Conservation (phyloP, 2,113 vertebrate genomes). For the Osmerus mordax region DNA sequence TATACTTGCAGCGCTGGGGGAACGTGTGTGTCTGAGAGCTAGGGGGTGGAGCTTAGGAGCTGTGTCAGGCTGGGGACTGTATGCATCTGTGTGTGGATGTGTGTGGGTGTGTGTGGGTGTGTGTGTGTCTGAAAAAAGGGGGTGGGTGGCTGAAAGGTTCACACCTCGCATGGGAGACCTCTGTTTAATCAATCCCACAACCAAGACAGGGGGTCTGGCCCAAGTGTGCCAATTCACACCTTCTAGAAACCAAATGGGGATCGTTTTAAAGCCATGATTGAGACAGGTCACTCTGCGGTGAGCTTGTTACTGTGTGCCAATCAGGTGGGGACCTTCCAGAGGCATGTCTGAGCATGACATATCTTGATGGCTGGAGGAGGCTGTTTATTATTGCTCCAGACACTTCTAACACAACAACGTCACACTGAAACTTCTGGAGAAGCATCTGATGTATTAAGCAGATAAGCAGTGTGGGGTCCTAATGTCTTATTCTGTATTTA, state of each 20-base stretch:
- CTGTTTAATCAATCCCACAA: slow-evolving; percentile 65
- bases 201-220: slow-evolving; percentile 45
- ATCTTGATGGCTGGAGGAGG: slow-evolving; percentile 11
- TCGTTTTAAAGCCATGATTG: slow-evolving; percentile 32
- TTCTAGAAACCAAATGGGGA: slow-evolving; percentile 69
- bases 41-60: too few relatives aligned
- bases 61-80: too few relatives aligned
- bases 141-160: slow-evolving; percentile 38
- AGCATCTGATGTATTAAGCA: neutral
- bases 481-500: neutral
- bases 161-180: slow-evolving; percentile 57
- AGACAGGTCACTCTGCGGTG: slow-evolving; percentile 35
- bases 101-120: slow-evolving; percentile 24
- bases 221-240: slow-evolving; percentile 71
- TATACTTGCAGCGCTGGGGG: slow-evolving; percentile 28
- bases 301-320: slow-evolving; percentile 56
- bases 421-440: slow-evolving; percentile 29
- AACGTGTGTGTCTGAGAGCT: too few relatives aligned
- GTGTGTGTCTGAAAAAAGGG: neutral
- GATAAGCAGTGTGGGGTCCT: neutral
- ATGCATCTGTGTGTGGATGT: slow-evolving; percentile 27
- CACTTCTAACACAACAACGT: slow-evolving; percentile 11
- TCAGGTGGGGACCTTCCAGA: slow-evolving; percentile 44
- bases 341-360: slow-evolving; percentile 62
- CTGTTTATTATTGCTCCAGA: slow-evolving; percentile 37